Evolutionary conservation across 2,113 vertebrate species (phyloP).

Genomic region (Crotalus tigris): DNA sequence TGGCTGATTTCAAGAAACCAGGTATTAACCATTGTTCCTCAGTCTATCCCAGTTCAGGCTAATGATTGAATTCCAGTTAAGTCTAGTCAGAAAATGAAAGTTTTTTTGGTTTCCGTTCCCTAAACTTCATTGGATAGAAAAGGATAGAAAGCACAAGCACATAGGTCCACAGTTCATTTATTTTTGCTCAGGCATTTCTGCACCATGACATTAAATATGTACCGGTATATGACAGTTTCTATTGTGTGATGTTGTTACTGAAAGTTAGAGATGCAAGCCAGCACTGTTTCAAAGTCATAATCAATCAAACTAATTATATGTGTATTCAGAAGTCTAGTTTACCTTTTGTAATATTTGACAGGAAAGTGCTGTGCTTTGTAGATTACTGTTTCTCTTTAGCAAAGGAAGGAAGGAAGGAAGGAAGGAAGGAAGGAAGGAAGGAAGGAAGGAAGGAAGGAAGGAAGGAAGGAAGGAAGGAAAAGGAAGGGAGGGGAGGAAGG

Average conservation of each 20-base stretch:
- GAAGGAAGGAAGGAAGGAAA: too few species aligned
- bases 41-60: too few species aligned
- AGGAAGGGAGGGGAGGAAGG: too few species aligned
- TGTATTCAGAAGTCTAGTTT: not conserved
- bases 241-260: not conserved
- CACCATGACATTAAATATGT: not conserved
- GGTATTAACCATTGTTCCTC: too few species aligned
- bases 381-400: not conserved
- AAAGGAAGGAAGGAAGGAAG: not conserved
- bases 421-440: too few species aligned
- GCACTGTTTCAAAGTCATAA: not conserved
- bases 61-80: too few species aligned
- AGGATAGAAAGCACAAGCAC: not conserved
- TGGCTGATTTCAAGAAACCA: too few species aligned
- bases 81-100: too few species aligned
- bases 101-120: too few species aligned
- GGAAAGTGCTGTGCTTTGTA: not conserved
- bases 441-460: fast-evolving
- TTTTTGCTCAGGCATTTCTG: not conserved
- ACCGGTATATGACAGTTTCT: not conserved
- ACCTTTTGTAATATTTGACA: not conserved
- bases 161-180: not conserved
- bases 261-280: not conserved
- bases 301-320: not conserved
- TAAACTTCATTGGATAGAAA: too few species aligned